Evolutionary conservation across 1,140 invertebrate species (phyloP).

Genomic region (Drosophila eugracilis): DNA sequence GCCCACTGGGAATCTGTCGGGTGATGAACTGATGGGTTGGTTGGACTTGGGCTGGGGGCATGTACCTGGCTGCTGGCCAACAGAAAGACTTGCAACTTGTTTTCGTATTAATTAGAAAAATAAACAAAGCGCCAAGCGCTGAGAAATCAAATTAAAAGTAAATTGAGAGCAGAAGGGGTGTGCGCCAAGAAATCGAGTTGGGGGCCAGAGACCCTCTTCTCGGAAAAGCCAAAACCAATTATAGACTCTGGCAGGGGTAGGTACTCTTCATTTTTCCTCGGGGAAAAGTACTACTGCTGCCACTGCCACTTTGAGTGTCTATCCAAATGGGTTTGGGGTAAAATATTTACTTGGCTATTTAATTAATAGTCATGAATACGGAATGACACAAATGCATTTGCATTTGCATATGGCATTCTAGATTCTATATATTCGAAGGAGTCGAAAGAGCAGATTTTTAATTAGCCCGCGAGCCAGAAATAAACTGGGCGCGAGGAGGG

Average conservation of each 20-base stretch:
- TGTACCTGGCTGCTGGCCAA: slow-evolving; percentile 60
- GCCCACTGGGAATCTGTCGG: slow-evolving; percentile 19
- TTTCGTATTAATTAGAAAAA: slow-evolving; percentile 69
- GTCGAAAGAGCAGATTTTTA: slow-evolving; percentile 68
- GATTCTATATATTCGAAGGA: slow-evolving; percentile 19
- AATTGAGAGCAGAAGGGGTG: slow-evolving; percentile 38
- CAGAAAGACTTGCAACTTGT: slow-evolving; percentile 42
- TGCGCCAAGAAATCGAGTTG: slow-evolving; percentile 3
- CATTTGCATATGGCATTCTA: slow-evolving; percentile 52
- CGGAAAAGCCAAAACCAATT: slow-evolving; percentile 50
- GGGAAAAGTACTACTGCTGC: neutral
- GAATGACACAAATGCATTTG: slow-evolving; percentile 68
- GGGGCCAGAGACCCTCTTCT: slow-evolving; percentile 13
- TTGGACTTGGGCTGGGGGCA: neutral
- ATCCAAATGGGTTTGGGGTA: slow-evolving; percentile 1
- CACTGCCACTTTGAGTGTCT: neutral
- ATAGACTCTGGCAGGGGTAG: slow-evolving; percentile 18
- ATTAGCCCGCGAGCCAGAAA: slow-evolving; percentile 65
- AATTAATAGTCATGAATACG: slow-evolving; percentile 72
- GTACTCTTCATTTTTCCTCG: slow-evolving; percentile 11
- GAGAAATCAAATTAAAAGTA: slow-evolving; percentile 68
- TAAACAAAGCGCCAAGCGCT: slow-evolving; percentile 60
- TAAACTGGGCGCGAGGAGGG: slow-evolving; percentile 45
- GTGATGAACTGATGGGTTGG: slow-evolving; percentile 4
- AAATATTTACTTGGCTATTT: slow-evolving; percentile 40